A percentile compares a stretch with the other conserved stretches of the same genome.
These are phyloP conservation scores for Dromas ardeola DNA, from an alignment of 2,113 vertebrate species.

Conservation along the genomic window DNA sequence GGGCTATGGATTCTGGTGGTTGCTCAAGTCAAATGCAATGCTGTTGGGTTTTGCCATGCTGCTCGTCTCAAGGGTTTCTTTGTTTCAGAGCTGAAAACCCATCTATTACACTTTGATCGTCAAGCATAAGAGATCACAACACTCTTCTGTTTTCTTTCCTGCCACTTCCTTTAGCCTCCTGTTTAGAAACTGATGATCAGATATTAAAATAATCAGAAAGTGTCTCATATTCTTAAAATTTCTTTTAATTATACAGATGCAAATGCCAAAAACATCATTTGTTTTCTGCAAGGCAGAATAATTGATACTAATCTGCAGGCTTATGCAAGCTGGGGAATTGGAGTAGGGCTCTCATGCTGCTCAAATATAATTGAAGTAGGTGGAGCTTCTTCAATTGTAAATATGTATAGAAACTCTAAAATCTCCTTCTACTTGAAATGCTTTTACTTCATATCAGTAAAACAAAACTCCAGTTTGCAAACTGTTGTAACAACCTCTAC, in stretches of 20 bases:
- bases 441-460: neutral
- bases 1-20: neutral
- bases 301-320: neutral
- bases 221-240: neutral
- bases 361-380: neutral
- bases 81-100: neutral
- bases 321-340: neutral
- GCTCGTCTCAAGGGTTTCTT: neutral
- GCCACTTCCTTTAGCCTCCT: neutral
- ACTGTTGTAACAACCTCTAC: neutral
- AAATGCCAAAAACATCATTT: neutral
- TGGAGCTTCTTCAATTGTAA: neutral
- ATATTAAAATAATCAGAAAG: neutral
- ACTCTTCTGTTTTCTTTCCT: neutral
- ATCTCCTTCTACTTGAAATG: neutral
- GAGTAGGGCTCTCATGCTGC: neutral
- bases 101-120: neutral
- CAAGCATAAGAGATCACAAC: neutral
- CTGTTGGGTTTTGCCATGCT: fast-evolving
- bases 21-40: neutral
- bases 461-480: neutral
- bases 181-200: neutral
- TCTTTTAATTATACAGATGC: neutral
- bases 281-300: neutral
- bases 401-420: neutral